A percentile compares a stretch with the other conserved stretches of the same genome.
Evolutionary conservation across 1,140 invertebrate genomes (phyloP).

Genomic region (Tenebrio molitor): DNA sequence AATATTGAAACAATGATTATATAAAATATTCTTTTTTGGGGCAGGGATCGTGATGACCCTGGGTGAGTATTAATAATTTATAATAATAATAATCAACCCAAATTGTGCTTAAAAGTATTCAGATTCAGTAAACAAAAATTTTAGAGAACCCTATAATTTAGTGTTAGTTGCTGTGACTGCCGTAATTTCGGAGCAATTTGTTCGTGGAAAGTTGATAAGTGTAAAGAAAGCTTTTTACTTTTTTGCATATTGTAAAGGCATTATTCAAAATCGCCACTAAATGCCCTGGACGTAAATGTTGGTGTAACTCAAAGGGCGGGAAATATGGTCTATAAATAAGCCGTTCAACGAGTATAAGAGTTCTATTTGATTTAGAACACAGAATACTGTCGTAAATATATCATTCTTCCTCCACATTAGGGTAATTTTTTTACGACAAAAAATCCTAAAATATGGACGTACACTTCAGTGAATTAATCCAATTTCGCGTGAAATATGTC

Average conservation of each 20-base stretch:
- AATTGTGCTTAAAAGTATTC: no score
- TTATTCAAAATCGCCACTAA: slow-evolving; percentile 31
- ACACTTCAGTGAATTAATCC: slow-evolving; percentile 6
- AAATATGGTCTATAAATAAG: slow-evolving; percentile 46
- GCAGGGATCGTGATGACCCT: no score
- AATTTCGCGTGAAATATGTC: background rate
- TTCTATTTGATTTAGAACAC: slow-evolving; percentile 41
- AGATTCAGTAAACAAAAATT: no score
- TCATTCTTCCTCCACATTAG: slow-evolving; percentile 32
- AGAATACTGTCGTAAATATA: slow-evolving; percentile 37
- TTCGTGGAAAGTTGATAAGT: no score
- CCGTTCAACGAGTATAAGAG: slow-evolving; percentile 39
- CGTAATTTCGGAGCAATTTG: no score
- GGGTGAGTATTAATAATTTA: no score
- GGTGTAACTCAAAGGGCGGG: slow-evolving; percentile 36
- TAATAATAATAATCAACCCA: no score
- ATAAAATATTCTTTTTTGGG: no score
- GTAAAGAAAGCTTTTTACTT: no score
- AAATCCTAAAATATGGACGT: slow-evolving; percentile 17
- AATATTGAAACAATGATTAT: no score
- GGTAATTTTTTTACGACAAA: slow-evolving; percentile 22
- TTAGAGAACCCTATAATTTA: no score
- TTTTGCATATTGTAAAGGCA: slow-evolving; percentile 17
- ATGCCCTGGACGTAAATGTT: slow-evolving; percentile 28
- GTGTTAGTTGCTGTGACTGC: no score